A percentile compares a stretch with the other conserved stretches of the same genome.
Evolutionary conservation across 2,797 vertebrate species (phyloP).

Genomic region (Darevskia mixta): DNA sequence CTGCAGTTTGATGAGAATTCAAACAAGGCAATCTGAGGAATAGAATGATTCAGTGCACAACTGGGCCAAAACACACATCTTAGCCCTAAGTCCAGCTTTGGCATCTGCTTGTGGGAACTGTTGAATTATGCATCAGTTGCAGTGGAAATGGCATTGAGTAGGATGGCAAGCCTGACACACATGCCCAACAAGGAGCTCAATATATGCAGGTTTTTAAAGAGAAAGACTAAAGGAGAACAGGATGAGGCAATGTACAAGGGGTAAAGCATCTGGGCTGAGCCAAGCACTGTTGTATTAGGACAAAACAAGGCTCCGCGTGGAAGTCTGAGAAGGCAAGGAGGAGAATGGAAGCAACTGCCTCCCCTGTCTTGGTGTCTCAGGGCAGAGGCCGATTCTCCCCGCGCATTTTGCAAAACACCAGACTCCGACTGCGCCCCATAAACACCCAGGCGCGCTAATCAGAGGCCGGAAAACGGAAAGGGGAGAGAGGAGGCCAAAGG

Average conservation of each 20-base stretch:
- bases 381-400: neutral
- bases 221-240: no score
- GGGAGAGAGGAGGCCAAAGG: fast-evolving
- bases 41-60: neutral
- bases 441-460: neutral
- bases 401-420: neutral
- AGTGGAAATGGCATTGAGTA: no score
- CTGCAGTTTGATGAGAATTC: neutral
- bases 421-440: fast-evolving
- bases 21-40: neutral
- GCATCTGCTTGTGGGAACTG: neutral
- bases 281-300: neutral
- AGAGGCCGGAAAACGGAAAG: neutral
- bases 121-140: neutral
- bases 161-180: neutral
- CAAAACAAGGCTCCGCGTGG: neutral
- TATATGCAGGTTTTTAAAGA: neutral
- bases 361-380: neutral
- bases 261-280: neutral
- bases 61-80: neutral
- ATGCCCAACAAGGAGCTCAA: neutral
- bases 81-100: neutral
- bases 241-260: neutral
- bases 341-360: neutral
- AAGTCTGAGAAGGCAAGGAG: neutral